Conservation (phyloP, 2,113 vertebrate genomes). For the Rhinichthys klamathensis region DNA sequence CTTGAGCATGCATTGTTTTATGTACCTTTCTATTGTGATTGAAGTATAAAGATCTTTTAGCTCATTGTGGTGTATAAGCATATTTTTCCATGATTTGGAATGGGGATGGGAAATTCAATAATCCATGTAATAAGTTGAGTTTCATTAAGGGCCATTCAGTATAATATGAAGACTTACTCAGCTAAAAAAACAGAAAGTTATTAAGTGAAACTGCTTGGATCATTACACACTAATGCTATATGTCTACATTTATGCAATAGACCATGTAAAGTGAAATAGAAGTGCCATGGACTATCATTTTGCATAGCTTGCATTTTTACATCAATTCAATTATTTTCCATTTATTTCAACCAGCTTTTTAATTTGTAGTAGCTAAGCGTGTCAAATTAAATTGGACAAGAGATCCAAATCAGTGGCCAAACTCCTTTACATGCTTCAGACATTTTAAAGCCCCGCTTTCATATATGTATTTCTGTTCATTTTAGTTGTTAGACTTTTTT, state of each 20-base stretch:
- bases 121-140: background rate
- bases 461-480: background rate
- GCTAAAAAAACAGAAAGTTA: constrained; percentile 4
- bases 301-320: constrained; percentile 25
- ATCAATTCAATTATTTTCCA: background rate
- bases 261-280: background rate
- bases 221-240: background rate
- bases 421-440: background rate
- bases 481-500: background rate
- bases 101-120: background rate
- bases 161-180: constrained; percentile 10
- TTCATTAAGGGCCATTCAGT: background rate
- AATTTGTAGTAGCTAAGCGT: background rate
- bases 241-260: background rate
- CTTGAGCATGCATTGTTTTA: background rate
- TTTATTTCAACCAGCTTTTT: background rate
- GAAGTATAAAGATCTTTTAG: background rate
- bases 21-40: background rate
- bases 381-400: background rate
- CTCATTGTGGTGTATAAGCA: background rate
- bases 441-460: background rate
- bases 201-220: background rate
- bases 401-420: background rate
- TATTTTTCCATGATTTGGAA: background rate
- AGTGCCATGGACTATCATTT: background rate